These are phyloP conservation scores for Hypotaenidia philippensis DNA, from an alignment of 2,797 vertebrate species.

Conservation along the genomic window DNA sequence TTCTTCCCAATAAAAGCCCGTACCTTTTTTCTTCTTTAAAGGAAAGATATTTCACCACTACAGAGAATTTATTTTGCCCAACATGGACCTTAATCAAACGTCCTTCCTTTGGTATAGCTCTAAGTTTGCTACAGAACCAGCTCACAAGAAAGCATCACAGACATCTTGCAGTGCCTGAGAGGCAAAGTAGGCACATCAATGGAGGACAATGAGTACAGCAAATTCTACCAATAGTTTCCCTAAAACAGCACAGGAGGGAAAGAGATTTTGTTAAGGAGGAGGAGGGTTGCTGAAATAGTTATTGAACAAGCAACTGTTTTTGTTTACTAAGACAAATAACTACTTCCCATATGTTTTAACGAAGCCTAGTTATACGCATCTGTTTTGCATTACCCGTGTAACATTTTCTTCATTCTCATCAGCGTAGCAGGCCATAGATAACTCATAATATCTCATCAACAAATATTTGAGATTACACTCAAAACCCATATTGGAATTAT, in stretches of 20 bases:
- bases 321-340: background rate
- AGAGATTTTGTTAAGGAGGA: background rate
- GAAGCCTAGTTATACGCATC: background rate
- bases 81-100: background rate
- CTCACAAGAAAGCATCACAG: background rate
- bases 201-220: background rate
- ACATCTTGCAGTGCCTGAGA: background rate
- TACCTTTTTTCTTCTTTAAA: background rate
- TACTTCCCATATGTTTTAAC: background rate
- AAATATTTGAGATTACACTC: background rate
- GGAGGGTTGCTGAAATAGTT: background rate
- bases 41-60: background rate
- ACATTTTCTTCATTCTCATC: background rate
- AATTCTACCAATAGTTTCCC: background rate
- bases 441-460: background rate
- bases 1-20: background rate
- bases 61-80: background rate
- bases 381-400: background rate
- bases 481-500: background rate
- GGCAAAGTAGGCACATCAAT: background rate
- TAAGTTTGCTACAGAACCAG: background rate
- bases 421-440: background rate
- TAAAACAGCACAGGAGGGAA: background rate
- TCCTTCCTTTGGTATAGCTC: background rate
- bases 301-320: conserved; percentile 5